Percentiles rank a stretch among this genome's conserved stretches.
These are phyloP conservation scores for Mobula hypostoma DNA, from an alignment of 2,113 vertebrate species.

Conservation along the genomic window DNA sequence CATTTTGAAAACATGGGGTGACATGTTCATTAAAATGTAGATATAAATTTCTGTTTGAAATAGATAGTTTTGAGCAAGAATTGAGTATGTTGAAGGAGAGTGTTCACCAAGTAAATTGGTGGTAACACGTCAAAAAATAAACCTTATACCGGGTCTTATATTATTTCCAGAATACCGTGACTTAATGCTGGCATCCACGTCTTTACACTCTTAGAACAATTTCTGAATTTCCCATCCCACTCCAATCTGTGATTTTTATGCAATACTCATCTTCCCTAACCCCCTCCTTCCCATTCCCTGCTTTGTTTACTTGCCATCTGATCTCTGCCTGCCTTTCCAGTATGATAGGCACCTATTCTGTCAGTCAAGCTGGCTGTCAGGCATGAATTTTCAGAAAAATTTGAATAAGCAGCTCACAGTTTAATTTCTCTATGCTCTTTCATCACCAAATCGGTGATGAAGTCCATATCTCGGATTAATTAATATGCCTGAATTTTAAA, in stretches of 20 bases:
- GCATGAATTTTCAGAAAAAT: background rate
- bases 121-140: background rate
- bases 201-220: background rate
- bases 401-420: background rate
- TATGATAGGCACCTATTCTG: background rate
- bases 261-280: background rate
- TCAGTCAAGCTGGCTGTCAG: background rate
- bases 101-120: background rate
- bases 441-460: background rate
- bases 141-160: no score
- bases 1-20: background rate
- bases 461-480: background rate
- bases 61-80: background rate
- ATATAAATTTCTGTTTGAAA: background rate
- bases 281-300: background rate
- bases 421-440: background rate
- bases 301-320: background rate
- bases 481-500: background rate
- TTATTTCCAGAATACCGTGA: background rate
- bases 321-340: background rate
- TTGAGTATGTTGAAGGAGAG: background rate
- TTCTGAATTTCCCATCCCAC: background rate
- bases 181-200: background rate
- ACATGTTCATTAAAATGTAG: background rate
- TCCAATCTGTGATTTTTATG: background rate